These are phyloP conservation scores for Agapornis roseicollis DNA, from an alignment of 2,113 vertebrate species.

Conservation along the genomic window DNA sequence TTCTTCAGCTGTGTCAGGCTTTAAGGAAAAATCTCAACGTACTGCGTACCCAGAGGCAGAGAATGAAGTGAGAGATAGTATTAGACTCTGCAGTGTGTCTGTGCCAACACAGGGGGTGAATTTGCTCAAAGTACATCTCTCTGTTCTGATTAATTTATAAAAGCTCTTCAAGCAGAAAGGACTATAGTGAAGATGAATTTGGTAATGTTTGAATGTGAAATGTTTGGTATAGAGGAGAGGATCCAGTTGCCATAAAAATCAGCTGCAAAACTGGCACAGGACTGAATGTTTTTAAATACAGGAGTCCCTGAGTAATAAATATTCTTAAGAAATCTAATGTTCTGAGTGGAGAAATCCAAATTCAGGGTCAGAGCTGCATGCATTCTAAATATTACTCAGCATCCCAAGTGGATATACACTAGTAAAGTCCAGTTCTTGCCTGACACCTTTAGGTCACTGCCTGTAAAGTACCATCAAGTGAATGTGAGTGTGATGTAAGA, in stretches of 20 bases:
- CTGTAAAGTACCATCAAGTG: background rate
- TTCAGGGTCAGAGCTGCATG: background rate
- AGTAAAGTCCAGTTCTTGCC: background rate
- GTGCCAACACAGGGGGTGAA: background rate
- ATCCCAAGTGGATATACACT: background rate
- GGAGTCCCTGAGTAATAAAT: background rate
- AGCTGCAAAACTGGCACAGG: background rate
- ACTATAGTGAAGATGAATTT: background rate
- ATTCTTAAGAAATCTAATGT: background rate
- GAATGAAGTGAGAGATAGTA: background rate
- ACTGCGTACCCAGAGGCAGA: background rate
- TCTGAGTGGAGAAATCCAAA: background rate
- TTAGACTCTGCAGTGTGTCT: background rate
- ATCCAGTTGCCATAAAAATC: background rate
- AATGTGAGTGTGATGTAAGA: fast-evolving
- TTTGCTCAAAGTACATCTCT: background rate
- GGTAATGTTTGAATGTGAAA: background rate
- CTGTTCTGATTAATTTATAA: background rate
- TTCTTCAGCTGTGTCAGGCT: background rate
- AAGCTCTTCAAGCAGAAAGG: background rate
- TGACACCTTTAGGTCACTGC: background rate
- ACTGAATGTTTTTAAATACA: background rate
- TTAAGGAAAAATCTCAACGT: background rate
- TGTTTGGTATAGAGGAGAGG: background rate
- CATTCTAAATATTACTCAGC: background rate